Base-by-base conservation (phyloP, 2,113 vertebrate species). In the Hucho hucho region DNA sequence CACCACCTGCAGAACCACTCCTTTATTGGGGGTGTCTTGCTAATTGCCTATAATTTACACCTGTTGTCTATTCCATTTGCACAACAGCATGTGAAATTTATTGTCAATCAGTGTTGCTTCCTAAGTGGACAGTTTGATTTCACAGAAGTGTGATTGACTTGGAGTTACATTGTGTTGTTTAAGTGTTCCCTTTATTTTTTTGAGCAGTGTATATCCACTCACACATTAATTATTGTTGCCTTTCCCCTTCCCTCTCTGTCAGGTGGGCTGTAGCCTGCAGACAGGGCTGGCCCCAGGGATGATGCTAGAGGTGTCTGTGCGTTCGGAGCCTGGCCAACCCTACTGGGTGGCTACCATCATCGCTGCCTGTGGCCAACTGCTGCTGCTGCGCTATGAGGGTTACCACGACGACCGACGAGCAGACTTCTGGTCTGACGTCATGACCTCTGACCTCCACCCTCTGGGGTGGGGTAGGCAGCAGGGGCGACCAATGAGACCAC, bases 331-430 rank as follows among this genome's bases (percentile, higher is more conserved):
- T 6, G 95, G 95, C 78, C 59, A 68, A 0, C 93, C 94, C 3
- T 98, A 97, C 86, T 99, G 98, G 97, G 95, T 99, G n/a, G 96
- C 98, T 78, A 97, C 93, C 75, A 93, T 99, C 89, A 96, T 99
- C 76, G 98, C 97, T 9, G 95, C 97, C 59, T 99, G 98, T 32
- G 97, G 97, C 73, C 97, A 98, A 91, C 90, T 99, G 84, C 94
- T 99, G 16, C 93, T 99, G 12, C 88, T 99, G 18, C 96, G 97
- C 72, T 99, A 98, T 0, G 95, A 97, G 68, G 98, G 98, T 59
- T 98, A 96, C 4, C 95, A 95, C 24, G 96, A 98, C n/a, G 96
- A 99, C 86, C 93, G 98, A 16, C 95, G 94, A 6, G 96, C 97
- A 0, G 98, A 99, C 89, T 99, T 99, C 80, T 99, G 98, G 98